Evolutionary conservation across 2,888 invertebrate species (phyloP).

Genomic region (Blastobasis adustella): DNA sequence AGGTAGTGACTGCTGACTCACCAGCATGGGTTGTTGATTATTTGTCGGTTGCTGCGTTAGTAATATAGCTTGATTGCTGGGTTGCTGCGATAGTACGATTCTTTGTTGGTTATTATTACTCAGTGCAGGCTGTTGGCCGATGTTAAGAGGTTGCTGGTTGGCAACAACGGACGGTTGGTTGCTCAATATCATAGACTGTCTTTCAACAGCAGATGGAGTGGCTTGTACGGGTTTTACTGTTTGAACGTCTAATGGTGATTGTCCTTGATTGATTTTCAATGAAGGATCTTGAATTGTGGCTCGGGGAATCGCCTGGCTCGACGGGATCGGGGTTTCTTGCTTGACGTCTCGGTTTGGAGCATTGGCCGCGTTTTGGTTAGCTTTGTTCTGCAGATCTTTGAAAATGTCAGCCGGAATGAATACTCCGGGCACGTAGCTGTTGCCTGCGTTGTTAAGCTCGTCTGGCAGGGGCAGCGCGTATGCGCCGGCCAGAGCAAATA

Average conservation of each 20-base stretch:
- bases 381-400: slow-evolving; percentile 26
- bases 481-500: too few relatives aligned
- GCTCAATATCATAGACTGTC: background rate
- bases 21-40: slow-evolving; percentile 6
- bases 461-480: too few relatives aligned
- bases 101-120: slow-evolving; percentile 6
- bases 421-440: slow-evolving; percentile 27
- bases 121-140: slow-evolving; percentile 7
- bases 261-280: background rate
- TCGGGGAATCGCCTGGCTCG: slow-evolving; percentile 1
- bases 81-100: background rate
- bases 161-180: slow-evolving; percentile 2
- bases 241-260: background rate
- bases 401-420: slow-evolving; percentile 37
- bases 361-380: slow-evolving; percentile 14
- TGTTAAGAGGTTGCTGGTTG: slow-evolving; percentile 9
- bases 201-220: background rate
- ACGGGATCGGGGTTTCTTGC: background rate
- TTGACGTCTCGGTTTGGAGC: slow-evolving; percentile 5
- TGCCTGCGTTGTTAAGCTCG: too few relatives aligned
- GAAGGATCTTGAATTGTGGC: background rate
- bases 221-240: too few relatives aligned
- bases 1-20: background rate
- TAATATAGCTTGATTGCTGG: background rate
- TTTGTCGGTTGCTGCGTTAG: background rate